Evolutionary conservation across 2,888 invertebrate species (phyloP), one percentile per base, ranked within the genome.

Genomic region (Nezara viridula): DNA sequence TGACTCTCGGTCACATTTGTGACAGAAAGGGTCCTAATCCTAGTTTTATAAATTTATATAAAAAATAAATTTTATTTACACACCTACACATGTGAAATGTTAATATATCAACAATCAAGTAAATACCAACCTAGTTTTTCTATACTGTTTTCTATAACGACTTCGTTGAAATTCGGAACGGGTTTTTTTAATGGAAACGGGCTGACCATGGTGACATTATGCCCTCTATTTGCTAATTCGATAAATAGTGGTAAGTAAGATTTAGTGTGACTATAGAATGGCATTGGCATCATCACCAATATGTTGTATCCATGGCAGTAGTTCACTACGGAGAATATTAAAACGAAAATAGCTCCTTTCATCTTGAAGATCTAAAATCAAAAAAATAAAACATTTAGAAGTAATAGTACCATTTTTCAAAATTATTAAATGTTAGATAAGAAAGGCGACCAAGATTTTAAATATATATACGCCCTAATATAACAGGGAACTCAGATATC

Each of bases 141-240:
- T 24, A 3, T 21, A 77, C 9, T 37, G 40, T 77, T 40, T 0
- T 40, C 40, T 40, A 77, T 19, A 1, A 40, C 12, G 24, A 77
- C 16, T 77, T 77, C 77, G 21, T 77, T 37, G 40, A 77, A 77
- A 77, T 77, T 77, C 9, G 77, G 77, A 77, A 77, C 40, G 0
- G 77, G 37, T 12, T 77, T 24, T 24, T 77, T 77, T 21, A 77
- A 10, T 37, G 37, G 77, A 24, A 37, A 88, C 24, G 89, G 86
- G 19, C 88, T 89, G 7, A 90, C 55, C 55, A 90, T 89, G 2
- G 90, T 90, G 9, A 90, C 86, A 66, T 90, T 90, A 85, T 90
- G 90, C 5, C 90, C 90, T 77, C 89, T 88, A n/a, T 86, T 66
- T 19, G 90, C 90, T 49, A 90, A 40, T 50, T 90, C 90, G n/a